Percentiles rank a stretch among this genome's conserved stretches.
phyloP scores from a whole-genome alignment of 2,113 vertebrate genomes.

The Ceuthmochares aereus region DNA sequence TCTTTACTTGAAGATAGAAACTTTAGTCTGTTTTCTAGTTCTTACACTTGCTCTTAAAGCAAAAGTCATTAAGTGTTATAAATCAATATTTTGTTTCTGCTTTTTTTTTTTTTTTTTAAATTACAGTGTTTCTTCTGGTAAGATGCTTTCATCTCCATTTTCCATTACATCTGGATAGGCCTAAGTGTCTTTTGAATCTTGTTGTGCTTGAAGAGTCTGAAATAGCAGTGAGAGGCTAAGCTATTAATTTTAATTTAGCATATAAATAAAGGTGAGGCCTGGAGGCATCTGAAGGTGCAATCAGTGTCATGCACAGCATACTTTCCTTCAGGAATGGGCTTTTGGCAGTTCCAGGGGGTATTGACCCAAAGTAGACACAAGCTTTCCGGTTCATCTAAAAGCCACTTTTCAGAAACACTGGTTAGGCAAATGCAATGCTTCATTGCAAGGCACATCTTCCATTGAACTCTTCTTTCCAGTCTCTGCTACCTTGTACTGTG shows the following conservation, averaged over 20 bases:
- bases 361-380: not conserved
- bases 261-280: not conserved
- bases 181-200: not conserved
- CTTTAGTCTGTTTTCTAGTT: not conserved
- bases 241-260: not conserved
- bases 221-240: not conserved
- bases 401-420: not conserved
- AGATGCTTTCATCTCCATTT: not conserved
- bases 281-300: not conserved
- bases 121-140: not conserved
- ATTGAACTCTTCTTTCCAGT: not conserved
- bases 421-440: not conserved
- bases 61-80: not conserved
- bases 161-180: not conserved
- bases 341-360: not conserved
- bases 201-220: not conserved
- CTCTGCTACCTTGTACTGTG: not conserved
- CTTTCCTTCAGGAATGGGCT: not conserved
- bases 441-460: not conserved
- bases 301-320: not conserved
- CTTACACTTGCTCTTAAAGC: not conserved
- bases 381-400: not conserved
- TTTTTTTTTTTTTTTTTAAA: not conserved
- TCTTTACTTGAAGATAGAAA: not conserved
- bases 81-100: not conserved